These are phyloP conservation scores for Plusia festucae DNA, from an alignment of 2,888 invertebrate species.

Conservation along the genomic window DNA sequence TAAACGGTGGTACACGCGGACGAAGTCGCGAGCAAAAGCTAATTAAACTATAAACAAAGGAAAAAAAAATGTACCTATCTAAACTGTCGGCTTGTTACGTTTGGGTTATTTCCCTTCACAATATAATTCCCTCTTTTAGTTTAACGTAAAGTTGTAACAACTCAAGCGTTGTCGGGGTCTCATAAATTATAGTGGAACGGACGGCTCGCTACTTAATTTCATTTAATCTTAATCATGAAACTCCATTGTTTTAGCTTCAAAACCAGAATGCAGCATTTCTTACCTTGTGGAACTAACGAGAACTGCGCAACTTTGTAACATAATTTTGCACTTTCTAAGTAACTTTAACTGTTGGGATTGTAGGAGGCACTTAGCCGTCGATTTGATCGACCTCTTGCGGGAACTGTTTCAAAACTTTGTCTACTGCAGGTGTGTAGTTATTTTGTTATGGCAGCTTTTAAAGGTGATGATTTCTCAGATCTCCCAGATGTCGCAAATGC, in stretches of 20 bases:
- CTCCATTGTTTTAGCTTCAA: slow-evolving; percentile 27
- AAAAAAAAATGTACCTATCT: neutral
- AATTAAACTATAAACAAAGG: too few species aligned
- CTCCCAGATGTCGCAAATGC: too few species aligned
- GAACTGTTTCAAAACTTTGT: slow-evolving; percentile 28
- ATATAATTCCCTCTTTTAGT: slow-evolving; percentile 7
- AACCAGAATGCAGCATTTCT: slow-evolving; percentile 38
- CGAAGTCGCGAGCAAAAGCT: too few species aligned
- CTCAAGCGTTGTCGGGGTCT: slow-evolving; percentile 3
- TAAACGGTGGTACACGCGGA: too few species aligned
- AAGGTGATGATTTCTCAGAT: too few species aligned
- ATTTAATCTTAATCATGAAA: slow-evolving; percentile 36
- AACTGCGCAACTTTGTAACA: slow-evolving; percentile 48
- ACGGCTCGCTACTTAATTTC: slow-evolving; percentile 22
- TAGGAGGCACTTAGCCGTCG: slow-evolving; percentile 26
- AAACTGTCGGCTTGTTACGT: neutral
- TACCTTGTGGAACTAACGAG: slow-evolving; percentile 53
- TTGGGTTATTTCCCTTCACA: neutral
- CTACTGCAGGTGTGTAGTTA: slow-evolving; percentile 11
- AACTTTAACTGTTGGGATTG: slow-evolving; percentile 29
- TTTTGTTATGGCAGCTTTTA: neutral
- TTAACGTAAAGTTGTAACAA: neutral
- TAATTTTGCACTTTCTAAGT: slow-evolving; percentile 54
- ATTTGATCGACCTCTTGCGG: slow-evolving; percentile 31
- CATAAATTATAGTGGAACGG: slow-evolving; percentile 31